Base-by-base conservation (phyloP, 37 sponge, comb jelly and placozoan genomes). In the Theonella swinhoei region DNA sequence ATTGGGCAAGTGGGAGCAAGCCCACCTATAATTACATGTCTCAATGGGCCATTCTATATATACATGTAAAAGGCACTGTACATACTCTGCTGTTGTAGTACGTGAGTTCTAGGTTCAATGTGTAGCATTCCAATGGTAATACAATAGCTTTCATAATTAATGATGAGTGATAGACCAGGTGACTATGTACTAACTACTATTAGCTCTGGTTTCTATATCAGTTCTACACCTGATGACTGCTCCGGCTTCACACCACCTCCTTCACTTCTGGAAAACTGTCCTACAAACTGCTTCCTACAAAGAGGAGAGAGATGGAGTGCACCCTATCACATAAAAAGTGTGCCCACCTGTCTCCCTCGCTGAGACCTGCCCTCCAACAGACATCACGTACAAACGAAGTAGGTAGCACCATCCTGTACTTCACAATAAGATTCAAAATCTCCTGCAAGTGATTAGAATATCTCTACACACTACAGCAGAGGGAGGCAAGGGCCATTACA, bases 401-500 rank as follows among this genome's bases (percentile, higher is more conserved):
- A 1, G 78, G 78, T 23, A 85, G 42, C 36, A 31, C 2, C 78
- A 78, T 78, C 9, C 36, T 37, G 0, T 23, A 33, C 33, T 58
- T 37, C 9, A 85, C n/a, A 77, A 85, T 85, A 22, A 8, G 43
- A 7, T 70, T 68, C 70, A 85, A 23, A 34, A 78, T 78, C 62
- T 67, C 69, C 85, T 84, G 25, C 14, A 67, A 58, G 59, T 41
- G 54, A 20, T 26, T 28, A 66, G 8, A 33, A 9, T 38, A 72
- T 9, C 20, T 11, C 11, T 36, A 24, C 11, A n/a, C 39, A 39
- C 73, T 72, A 4, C 8, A 28, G 8, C 8, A 17, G 14, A 22
- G 4, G 41, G 34, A 11, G 19, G 20, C 14, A 29, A n/a, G 75
- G n/a, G 23, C 28, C 39, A 39, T 43, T 39, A 74, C 74, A 28